Conservation (phyloP, 2,888 invertebrate genomes). For the Tridacna crocea region DNA sequence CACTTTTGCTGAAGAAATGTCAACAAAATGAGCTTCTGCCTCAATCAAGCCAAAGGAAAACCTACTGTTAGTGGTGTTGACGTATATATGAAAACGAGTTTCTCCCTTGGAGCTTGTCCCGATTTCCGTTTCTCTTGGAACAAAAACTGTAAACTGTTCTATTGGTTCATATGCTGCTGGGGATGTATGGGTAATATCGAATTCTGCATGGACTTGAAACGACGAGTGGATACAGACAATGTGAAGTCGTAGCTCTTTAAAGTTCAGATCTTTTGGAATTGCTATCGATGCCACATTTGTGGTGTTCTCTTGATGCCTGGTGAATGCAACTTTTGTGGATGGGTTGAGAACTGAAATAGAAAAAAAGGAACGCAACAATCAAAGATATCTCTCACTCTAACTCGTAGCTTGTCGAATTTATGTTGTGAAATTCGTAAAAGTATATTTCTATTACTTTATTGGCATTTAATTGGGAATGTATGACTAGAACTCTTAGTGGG, state of each 20-base stretch:
- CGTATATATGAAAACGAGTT: conserved; percentile 45
- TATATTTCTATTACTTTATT: not conserved
- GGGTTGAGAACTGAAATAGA: conserved; percentile 41
- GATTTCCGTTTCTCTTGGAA: conserved; percentile 45
- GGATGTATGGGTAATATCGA: conserved; percentile 24
- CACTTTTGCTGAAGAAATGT: not conserved
- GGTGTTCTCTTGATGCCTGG: not conserved
- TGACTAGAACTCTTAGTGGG: too few species aligned
- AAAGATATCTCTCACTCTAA: not conserved
- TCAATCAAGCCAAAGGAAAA: conserved; percentile 52
- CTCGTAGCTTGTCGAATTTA: not conserved
- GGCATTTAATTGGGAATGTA: not conserved
- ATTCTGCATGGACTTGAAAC: conserved; percentile 34
- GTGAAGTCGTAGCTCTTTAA: conserved; percentile 32
- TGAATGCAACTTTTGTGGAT: not conserved
- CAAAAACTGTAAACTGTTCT: conserved; percentile 35
- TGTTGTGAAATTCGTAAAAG: not conserved
- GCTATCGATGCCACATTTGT: conserved; percentile 20
- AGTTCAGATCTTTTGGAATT: conserved; percentile 31
- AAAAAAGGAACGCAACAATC: not conserved
- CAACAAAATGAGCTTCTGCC: conserved; percentile 36
- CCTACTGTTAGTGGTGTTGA: conserved; percentile 43
- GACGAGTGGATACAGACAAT: conserved; percentile 36
- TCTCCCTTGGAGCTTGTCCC: conserved; percentile 51
- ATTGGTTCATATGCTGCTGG: conserved; percentile 24